Evolutionary conservation across 2,888 invertebrate species (phyloP), one percentile per base, ranked within the genome.

Genomic region (Hyalella azteca): DNA sequence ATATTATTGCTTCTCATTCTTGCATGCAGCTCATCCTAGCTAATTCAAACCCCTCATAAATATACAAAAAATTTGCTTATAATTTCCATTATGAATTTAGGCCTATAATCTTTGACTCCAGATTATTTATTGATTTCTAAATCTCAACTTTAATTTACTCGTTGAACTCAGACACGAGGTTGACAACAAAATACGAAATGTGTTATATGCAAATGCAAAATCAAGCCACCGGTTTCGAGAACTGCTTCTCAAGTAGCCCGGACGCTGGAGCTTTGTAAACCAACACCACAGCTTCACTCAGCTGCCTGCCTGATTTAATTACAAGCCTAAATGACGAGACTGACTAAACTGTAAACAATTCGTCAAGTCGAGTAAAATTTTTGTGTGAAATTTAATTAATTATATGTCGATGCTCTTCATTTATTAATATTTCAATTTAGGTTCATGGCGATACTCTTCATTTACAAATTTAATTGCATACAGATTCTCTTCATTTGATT

Each of bases 271-370:
- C 66, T 66, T 66, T 66, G 66, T 66, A 66, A 66, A 32, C 0
- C 39, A 4, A 66, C 39, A 29, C 66, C 39, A 7, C 36, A 32
- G 22, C 66, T 66, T 36, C 39, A 66, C 4, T 5, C 36, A 36
- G 29, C 36, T 36, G 36, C 66, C 66, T 26, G 36, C 19, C 9
- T 36, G 39, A 32, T 36, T 4, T 66, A 36, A 66, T 66, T 66
- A 66, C 66, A 29, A 15, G 15, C 66, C 36, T 66, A 66, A 66
- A 66, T 36, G 66, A 66, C 32, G 36, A 54, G 29, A 54, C 29
- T 11, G 22, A 29, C 22, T 22, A n/a, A n/a, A n/a, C n/a, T 29
- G 66, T 66, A 66, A 66, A 66, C 66, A 66, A 54, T 26, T 54
- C 54, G 54, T 54, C 54, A 22, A 11, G n/a, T n/a, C 54, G 54